phyloP scores from a whole-genome alignment of 2,888 invertebrate species.

The Mimas tiliae region DNA sequence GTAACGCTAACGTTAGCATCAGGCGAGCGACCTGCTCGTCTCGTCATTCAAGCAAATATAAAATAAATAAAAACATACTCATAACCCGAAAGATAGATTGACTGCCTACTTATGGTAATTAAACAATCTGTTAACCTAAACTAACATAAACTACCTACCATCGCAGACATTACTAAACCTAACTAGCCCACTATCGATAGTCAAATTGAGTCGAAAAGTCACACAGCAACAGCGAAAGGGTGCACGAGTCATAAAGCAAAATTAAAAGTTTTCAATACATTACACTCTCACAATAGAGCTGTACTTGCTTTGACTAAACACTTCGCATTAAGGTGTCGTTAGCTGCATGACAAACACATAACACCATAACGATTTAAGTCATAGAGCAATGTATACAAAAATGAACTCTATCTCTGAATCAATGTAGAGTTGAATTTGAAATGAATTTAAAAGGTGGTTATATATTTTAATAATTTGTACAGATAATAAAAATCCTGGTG shows the following conservation, averaged over 20 bases:
- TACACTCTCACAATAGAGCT: conserved; percentile 76
- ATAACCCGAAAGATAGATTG: no score
- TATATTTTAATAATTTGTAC: no score
- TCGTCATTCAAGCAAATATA: no score
- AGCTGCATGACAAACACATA: conserved; percentile 67
- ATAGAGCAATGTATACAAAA: not conserved
- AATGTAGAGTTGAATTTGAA: not conserved
- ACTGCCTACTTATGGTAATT: no score
- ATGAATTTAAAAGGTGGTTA: not conserved
- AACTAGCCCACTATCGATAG: not conserved
- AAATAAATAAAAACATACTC: no score
- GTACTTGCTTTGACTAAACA: conserved; percentile 77
- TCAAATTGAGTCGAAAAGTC: conserved; percentile 26
- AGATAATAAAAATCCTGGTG: conserved; percentile 62
- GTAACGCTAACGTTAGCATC: no score
- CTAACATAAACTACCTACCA: not conserved
- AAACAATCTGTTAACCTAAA: not conserved
- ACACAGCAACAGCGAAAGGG: conserved; percentile 46
- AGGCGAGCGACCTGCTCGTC: no score
- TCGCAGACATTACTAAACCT: not conserved
- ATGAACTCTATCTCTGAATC: not conserved
- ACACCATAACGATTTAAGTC: not conserved
- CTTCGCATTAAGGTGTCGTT: conserved; percentile 81
- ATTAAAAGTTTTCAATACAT: conserved; percentile 84
- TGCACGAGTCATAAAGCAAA: conserved; percentile 77